Evolutionary conservation across 2,888 invertebrate genomes (phyloP).

Genomic region (Galerucella pusilla): DNA sequence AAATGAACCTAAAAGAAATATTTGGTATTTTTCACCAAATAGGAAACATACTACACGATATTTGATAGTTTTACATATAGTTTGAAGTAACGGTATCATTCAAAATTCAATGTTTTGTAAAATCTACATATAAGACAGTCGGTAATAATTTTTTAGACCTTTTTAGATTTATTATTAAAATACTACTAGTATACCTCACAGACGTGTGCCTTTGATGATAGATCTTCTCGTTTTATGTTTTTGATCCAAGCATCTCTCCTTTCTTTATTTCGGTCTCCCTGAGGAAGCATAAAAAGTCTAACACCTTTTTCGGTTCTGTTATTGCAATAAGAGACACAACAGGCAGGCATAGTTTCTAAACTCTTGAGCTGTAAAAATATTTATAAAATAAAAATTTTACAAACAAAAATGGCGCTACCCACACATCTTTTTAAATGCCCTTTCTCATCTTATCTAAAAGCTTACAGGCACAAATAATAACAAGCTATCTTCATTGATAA

Average conservation of each 20-base stretch:
- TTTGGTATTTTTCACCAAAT: neutral
- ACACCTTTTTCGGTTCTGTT: conserved; percentile 23
- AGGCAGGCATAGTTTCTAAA: conserved; percentile 27
- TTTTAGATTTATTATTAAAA: neutral
- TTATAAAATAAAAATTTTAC: neutral
- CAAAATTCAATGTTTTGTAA: neutral
- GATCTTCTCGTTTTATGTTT: conserved; percentile 21
- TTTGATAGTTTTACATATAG: neutral
- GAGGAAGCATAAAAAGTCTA: conserved; percentile 23
- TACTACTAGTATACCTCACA: conserved; percentile 23
- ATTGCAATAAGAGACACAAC: conserved; percentile 23
- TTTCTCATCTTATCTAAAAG: no score
- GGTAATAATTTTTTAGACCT: neutral
- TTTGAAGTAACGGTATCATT: neutral
- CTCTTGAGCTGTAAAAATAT: neutral
- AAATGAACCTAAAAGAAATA: conserved; percentile 34
- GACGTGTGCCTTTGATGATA: conserved; percentile 20
- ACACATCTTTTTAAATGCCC: neutral
- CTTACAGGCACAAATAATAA: no score
- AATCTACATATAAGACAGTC: neutral
- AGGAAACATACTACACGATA: neutral
- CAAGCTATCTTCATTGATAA: no score
- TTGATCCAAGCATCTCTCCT: conserved; percentile 26
- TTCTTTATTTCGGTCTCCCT: conserved; percentile 27
- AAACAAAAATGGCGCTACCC: conserved; percentile 5